A percentile compares a stretch with the other conserved stretches of the same genome.
phyloP scores from a whole-genome alignment of 2,888 invertebrate species.

The Calameuta filiformis region DNA sequence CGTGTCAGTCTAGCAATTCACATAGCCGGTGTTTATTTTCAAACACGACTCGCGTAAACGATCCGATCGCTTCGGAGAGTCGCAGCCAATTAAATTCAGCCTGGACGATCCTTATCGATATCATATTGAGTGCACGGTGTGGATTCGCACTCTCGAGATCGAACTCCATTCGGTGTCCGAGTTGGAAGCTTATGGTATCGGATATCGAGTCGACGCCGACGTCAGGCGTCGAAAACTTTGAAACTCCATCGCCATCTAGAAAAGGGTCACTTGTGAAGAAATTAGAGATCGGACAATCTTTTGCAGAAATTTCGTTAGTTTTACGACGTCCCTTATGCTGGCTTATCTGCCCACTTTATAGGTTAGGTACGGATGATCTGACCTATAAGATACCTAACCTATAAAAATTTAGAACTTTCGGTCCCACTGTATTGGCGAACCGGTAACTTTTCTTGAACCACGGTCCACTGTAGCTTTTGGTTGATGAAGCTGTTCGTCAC shows the following conservation, averaged over 20 bases:
- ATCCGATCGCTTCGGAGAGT: not conserved
- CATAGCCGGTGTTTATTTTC: not conserved
- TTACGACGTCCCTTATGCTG: not conserved
- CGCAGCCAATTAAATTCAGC: not conserved
- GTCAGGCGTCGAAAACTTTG: not conserved
- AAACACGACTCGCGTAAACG: not conserved
- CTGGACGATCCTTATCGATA: not conserved
- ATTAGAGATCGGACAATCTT: not conserved
- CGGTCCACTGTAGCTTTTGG: not conserved
- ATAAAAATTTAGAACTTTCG: too few relatives aligned
- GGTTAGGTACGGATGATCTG: not conserved
- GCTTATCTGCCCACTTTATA: not conserved
- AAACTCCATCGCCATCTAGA: not conserved
- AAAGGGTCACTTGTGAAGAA: not conserved
- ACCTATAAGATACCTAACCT: too few relatives aligned
- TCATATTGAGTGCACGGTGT: not conserved
- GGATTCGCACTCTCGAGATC: not conserved
- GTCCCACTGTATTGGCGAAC: too few relatives aligned
- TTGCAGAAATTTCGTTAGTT: not conserved
- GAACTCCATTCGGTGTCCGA: not conserved
- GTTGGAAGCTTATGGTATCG: not conserved
- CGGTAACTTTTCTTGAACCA: too few relatives aligned
- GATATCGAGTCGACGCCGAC: not conserved
- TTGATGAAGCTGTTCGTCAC: not conserved
- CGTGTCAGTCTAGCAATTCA: not conserved